Evolutionary conservation across 2,113 vertebrate species (phyloP), one percentile per base, ranked within the genome.

Genomic region (Connochaetes taurinus): DNA sequence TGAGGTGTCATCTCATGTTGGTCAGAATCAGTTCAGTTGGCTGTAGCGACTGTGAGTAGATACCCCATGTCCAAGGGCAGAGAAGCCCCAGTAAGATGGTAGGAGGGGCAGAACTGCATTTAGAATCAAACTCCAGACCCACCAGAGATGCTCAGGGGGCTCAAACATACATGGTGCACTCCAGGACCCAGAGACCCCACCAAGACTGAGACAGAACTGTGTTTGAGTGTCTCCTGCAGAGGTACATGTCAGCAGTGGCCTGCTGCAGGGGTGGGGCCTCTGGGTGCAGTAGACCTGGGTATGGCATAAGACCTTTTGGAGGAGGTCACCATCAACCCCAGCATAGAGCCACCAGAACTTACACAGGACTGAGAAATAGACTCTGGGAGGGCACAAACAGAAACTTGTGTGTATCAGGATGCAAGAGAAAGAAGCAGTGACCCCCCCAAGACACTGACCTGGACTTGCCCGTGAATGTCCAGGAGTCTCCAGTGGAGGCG

Each of bases 401-500:
- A 36, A 36, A 0, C 4, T 33, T 71, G 4, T 71, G 64, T 17
- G 7, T 15, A 11, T 19, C n/a, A 71, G 17, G 64, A 21, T 4
- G 16, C 17, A 36, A n/a, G 64, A 71, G 64, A 71, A 11, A 71
- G 64, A 19, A 71, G n/a, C n/a, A 71, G n/a, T 36, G 16, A 71
- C 0, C 64, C 33, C 33, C 17, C 11, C 9, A 71, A 71, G 9
- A 36, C n/a, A 36, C 17, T 36, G n/a, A 21, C n/a, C 9, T n/a
- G 36, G 64, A 21, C n/a, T 71, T 36, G 9, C 17, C n/a, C 0
- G 4, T 21, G n/a, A 71, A 21, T 21, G n/a, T 71, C 64, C 9
- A 71, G 64, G 9, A 36, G 19, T 71, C 9, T 71, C 64, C 0
- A 5, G n/a, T 5, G 4, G 64, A 71, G n/a, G 64, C 0, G 0